A percentile compares a stretch with the other conserved stretches of the same genome.
phyloP scores from a whole-genome alignment of 2,113 vertebrate species.

The Channa maculata region DNA sequence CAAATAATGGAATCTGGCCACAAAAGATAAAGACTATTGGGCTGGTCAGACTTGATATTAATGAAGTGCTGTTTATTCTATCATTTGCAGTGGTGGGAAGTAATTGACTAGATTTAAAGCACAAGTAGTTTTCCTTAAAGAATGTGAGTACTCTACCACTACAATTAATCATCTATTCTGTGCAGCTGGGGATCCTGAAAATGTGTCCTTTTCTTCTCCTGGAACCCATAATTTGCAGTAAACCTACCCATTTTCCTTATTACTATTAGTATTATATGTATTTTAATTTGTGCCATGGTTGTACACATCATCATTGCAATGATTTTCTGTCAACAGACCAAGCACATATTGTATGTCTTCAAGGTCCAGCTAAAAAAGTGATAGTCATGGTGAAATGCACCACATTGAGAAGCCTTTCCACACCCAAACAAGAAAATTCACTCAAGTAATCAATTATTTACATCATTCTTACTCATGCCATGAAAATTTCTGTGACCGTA shows the following conservation, averaged over 20 bases:
- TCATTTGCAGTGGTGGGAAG: not conserved
- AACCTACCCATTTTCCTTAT: no score
- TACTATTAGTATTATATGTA: not conserved
- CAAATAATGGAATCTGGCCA: not conserved
- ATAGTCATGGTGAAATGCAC: slow-evolving; percentile 10
- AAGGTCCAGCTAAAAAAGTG: not conserved
- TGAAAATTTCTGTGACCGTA: no score
- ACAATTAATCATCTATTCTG: no score
- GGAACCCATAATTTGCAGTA: not conserved
- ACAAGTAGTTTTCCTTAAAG: no score
- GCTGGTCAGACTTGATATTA: not conserved
- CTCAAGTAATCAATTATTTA: no score
- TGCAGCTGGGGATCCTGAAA: no score
- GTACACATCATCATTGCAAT: not conserved
- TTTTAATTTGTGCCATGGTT: not conserved
- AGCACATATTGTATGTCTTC: not conserved
- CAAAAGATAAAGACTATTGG: not conserved
- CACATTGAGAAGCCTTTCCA: slow-evolving; percentile 19
- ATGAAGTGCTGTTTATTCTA: no score
- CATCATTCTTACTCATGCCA: no score
- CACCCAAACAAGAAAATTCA: not conserved
- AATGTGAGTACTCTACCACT: no score
- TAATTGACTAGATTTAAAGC: no score
- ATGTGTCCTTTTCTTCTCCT: no score
- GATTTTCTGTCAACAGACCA: not conserved